Base-by-base conservation (phyloP, 2,888 invertebrate genomes). In the Cheilosia impressa region DNA sequence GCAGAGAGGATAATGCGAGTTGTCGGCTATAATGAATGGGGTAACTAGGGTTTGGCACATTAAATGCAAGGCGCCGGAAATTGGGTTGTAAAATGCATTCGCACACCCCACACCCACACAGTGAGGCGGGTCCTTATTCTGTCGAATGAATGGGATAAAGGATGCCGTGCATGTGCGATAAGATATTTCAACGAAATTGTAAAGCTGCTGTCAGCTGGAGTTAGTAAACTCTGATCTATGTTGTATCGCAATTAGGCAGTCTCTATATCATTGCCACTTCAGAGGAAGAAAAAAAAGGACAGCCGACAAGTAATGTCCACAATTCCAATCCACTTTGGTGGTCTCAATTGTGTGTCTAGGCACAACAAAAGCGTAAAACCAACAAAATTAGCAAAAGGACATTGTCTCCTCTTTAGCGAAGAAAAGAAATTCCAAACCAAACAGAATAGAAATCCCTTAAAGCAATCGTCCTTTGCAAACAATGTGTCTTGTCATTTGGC, bases 51-150 rank as follows among this genome's bases (percentile, higher is more conserved):
- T 81, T 81, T 85, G 76, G 71, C 69, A 58, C 75, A 85, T 80
- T 85, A 80, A 80, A 85, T 75, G 60, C 72, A 77, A 85, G 81
- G 85, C 76, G 71, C 60, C 77, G 58, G 76, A 85, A 85, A 85
- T 81, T 85, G 76, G 85, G 76, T 81, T 72, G 81, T 81, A 72
- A 81, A 81, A 72, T 77, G 34, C 78, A 78, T 57, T 60, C 75
- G 62, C 45, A 75, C 57, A 31, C 2, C 27, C 6, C 45, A 75
- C 57, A 31, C 2, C 27, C 6, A 55, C 3, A 24, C 13, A 10
- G 52, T 43, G 17, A 15, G 24, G 34, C 34, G 50, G 62, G 45
- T 58, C 58, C 41, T 34, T 58, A 22, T 50, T 45, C 38, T 24
- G 24, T 24, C 52, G 4, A 78, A 47, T 34, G 60, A 69, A 77